These are phyloP conservation scores for Augiades crinisus DNA, from an alignment of 2,888 invertebrate species.

Conservation along the genomic window DNA sequence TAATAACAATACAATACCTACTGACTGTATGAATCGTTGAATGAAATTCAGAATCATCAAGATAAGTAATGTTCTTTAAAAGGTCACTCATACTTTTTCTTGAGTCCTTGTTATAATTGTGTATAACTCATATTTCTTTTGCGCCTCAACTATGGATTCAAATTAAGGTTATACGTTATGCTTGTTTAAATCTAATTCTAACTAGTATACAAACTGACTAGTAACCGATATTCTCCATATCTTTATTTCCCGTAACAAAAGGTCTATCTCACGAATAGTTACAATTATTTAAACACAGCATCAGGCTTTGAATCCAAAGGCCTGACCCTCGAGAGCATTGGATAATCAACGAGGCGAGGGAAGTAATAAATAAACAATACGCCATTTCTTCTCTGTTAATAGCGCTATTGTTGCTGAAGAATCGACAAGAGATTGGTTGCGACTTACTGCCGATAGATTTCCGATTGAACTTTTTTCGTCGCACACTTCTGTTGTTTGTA, in stretches of 20 bases:
- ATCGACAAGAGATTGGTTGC: slow-evolving; percentile 19
- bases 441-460: slow-evolving; percentile 17
- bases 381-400: slow-evolving; percentile 22
- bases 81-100: no score
- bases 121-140: no score
- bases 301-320: slow-evolving; percentile 5
- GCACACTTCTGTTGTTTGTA: slow-evolving; percentile 8
- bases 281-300: slow-evolving; percentile 11
- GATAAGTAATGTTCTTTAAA: no score
- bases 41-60: no score
- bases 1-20: no score
- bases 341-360: slow-evolving; percentile 21
- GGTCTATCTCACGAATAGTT: background rate
- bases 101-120: no score
- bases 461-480: slow-evolving; percentile 15
- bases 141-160: no score
- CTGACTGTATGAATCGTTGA: no score
- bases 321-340: slow-evolving; percentile 6
- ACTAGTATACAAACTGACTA: no score
- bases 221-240: background rate
- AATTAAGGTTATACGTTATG: no score
- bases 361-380: slow-evolving; percentile 25
- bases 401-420: slow-evolving; percentile 16
- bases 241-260: slow-evolving; percentile 1
- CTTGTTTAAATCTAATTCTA: no score